These are phyloP conservation scores for Meghimatium bilineatum DNA, from an alignment of 2,888 invertebrate genomes.

Conservation along the genomic window DNA sequence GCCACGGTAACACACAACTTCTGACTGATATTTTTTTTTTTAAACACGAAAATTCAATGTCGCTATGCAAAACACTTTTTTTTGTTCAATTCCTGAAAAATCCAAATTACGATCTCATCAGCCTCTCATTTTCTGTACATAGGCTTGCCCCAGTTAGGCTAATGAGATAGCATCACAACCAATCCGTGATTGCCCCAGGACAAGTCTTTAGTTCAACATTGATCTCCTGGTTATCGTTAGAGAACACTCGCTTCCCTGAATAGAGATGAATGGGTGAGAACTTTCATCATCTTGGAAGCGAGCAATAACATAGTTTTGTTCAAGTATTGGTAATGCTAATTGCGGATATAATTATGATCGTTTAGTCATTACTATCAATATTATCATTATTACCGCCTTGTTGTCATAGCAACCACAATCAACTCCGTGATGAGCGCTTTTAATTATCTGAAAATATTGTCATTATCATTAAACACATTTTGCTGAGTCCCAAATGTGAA, in stretches of 20 bases:
- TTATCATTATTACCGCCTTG: too few species aligned
- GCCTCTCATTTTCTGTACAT: neutral
- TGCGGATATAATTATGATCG: neutral
- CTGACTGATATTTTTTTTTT: too few species aligned
- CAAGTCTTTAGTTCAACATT: neutral
- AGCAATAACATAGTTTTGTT: neutral
- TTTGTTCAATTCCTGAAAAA: neutral
- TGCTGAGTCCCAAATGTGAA: too few species aligned
- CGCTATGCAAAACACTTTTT: neutral
- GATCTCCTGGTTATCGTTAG: neutral
- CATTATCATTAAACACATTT: too few species aligned
- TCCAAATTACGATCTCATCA: neutral
- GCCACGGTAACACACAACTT: too few species aligned
- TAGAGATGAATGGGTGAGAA: neutral
- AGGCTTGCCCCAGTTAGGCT: neutral
- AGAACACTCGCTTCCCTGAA: neutral
- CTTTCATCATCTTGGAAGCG: neutral
- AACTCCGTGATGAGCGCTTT: too few species aligned
- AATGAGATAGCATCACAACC: neutral
- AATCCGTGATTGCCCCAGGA: neutral
- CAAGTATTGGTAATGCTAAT: neutral
- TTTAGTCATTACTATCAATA: too few species aligned
- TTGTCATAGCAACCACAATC: too few species aligned
- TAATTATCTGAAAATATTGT: too few species aligned
- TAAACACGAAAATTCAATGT: too few species aligned